Base-by-base conservation (phyloP, 1,140 invertebrate genomes). In the Nixonia krombeini region DNA sequence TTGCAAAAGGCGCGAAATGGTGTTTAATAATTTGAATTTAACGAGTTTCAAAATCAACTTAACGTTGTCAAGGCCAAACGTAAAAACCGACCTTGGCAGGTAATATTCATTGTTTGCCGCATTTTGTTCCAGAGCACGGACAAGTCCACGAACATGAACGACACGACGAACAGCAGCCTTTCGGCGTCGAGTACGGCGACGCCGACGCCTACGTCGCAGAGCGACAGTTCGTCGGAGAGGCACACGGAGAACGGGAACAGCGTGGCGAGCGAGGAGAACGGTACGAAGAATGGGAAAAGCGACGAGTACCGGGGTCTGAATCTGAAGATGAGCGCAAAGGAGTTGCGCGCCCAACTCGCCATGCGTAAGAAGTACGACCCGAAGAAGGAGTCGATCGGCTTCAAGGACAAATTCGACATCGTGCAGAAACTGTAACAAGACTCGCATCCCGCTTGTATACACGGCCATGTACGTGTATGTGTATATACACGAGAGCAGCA, bases 401-500 rank as follows among this genome's bases (percentile, higher is more conserved):
- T 96, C 73, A 92, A 93, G 80, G 92, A 94, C 86, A 96, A 96
- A 86, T 95, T 94, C 77, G 93, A 96, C 77, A 96, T 96, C 76
- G 92, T 96, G 62, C 94, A 96, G 82, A 94, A 95, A 85, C 87
- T 94, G 69, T 94, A 88, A 87, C 29, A 12, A 37, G 35, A 67
- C 49, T 67, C 44, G 37, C 47, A 44, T 35, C 50, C 37, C 33
- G 37, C 23, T 16, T 35, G 5, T 35, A n/a, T 35, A 16, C 26
- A 31, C 28, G 15, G 37, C 17, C 45, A 42, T 10, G 46, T 13
- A 33, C 13, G 18, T 17, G 16, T 13, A 28, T 28, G 6, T 12
- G 9, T 28, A 29, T 31, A 45, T n/a, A 29, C 18, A 35, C 29
- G 9, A 4, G 29, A 9, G 16, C n/a, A 41, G n/a, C 38, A 56